Base-by-base conservation (phyloP, 2,888 invertebrate species). In the Apotomis turbidana region DNA sequence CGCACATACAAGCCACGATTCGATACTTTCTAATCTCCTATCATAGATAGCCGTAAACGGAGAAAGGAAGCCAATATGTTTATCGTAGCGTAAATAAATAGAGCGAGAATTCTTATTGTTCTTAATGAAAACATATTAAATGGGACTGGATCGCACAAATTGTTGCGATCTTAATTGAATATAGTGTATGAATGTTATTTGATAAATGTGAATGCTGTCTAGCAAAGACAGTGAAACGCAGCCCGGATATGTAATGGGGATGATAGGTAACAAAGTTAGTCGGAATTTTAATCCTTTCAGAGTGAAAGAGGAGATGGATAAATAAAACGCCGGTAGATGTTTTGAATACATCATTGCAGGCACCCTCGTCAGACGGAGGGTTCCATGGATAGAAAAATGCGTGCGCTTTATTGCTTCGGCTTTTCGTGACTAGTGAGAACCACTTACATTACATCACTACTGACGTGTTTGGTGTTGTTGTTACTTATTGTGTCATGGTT, bases 281-380 rank as follows among this genome's bases (percentile, higher is more conserved):
- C 36, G 38, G 46, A 58, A 63, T 55, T 74, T 70, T 74, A 74
- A 74, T 70, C 66, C 66, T 58, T 62, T 67, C 58, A 74, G 61
- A 52, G 52, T 62, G 44, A 52, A 67, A 71, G 68, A 76, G 71
- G 74, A 77, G 75, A 73, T 52, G 75, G 73, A 73, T 75, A 80
- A 80, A 81, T 79, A 75, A 71, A 71, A 78, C 76, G 77, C 70
- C 67, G 44, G 62, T 57, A 52, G 72, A 72, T 63, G 72, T 77
- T 81, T 80, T 79, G 78, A 80, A 81, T 77, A 81, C 77, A 78
- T 80, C 80, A 80, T 77, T 77, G 75, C 77, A 80, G 76, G 75
- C 76, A 80, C 81, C 83, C 80, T 81, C 78, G 75, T 82, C 79
- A 74, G 66, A 55, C 44, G 78, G 79, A 78, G 76, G 75, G 78